phyloP scores from a whole-genome alignment of 2,888 invertebrate species.

The Agriopis marginaria region DNA sequence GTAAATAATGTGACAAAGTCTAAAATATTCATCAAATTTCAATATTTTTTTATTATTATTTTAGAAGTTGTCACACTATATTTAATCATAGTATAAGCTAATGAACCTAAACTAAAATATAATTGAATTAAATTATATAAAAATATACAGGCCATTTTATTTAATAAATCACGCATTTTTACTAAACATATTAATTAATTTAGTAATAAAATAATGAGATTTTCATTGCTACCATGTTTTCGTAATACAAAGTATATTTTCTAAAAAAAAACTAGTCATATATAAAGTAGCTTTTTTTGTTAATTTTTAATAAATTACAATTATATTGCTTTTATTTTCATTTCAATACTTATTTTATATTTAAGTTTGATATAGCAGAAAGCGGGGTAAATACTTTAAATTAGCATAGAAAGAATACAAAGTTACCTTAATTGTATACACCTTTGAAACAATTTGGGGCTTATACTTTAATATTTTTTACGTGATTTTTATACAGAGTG shows the following conservation, averaged over 20 bases:
- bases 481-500: too few relatives aligned
- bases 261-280: conserved; percentile 3
- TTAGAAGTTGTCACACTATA: conserved; percentile 37
- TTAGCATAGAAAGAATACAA: conserved; percentile 23
- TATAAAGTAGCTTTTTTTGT: conserved; percentile 25
- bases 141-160: conserved; percentile 78
- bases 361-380: conserved; percentile 39
- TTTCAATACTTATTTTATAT: conserved; percentile 57
- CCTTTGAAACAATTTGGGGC: too few relatives aligned
- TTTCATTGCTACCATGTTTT: conserved; percentile 29
- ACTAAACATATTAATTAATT: conserved; percentile 48
- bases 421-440: too few relatives aligned
- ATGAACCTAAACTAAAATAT: conserved; percentile 50
- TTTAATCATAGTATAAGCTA: conserved; percentile 47
- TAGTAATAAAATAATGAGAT: conserved; percentile 27
- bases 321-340: conserved; percentile 76
- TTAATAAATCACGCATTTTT: conserved; percentile 66
- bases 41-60: neutral
- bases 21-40: conserved; percentile 35
- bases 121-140: conserved; percentile 66
- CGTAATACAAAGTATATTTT: conserved; percentile 8
- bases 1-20: conserved; percentile 49
- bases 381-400: conserved; percentile 33
- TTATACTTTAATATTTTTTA: too few relatives aligned
- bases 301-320: conserved; percentile 66